These are phyloP conservation scores for Nasonovia ribisnigri DNA, from an alignment of 2,888 invertebrate species.

Conservation along the genomic window DNA sequence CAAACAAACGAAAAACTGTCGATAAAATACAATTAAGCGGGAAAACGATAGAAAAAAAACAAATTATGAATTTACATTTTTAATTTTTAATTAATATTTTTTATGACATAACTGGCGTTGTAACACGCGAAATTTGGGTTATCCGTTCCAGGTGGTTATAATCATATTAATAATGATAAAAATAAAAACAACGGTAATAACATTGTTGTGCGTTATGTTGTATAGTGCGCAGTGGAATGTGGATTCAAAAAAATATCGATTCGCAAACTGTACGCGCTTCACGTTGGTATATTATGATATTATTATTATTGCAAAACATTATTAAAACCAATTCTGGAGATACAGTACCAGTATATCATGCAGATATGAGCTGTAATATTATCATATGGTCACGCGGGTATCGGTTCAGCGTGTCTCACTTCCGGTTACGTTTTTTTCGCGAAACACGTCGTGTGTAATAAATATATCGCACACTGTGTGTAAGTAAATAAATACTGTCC, in stretches of 20 bases:
- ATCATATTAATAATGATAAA: background rate
- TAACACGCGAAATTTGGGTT: background rate
- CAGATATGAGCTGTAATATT: background rate
- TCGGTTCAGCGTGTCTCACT: background rate
- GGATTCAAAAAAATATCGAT: background rate
- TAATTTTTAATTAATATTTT: conserved; percentile 1
- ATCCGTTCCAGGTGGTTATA: background rate
- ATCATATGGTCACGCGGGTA: background rate
- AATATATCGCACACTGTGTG: background rate
- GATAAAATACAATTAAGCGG: background rate
- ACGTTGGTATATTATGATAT: no score
- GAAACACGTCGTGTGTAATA: background rate
- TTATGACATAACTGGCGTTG: background rate
- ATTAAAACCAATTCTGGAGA: background rate
- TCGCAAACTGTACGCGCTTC: background rate
- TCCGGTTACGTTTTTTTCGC: background rate
- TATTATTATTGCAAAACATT: background rate
- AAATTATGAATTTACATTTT: background rate
- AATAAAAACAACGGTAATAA: background rate
- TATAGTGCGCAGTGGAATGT: no score
- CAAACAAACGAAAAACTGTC: background rate
- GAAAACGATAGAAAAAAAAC: background rate
- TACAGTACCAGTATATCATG: background rate
- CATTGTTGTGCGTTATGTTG: background rate
- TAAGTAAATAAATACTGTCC: background rate